A percentile compares a stretch with the other conserved stretches of the same genome.
phyloP scores from a whole-genome alignment of 2,888 invertebrate genomes.

The Monopis laevigella region DNA sequence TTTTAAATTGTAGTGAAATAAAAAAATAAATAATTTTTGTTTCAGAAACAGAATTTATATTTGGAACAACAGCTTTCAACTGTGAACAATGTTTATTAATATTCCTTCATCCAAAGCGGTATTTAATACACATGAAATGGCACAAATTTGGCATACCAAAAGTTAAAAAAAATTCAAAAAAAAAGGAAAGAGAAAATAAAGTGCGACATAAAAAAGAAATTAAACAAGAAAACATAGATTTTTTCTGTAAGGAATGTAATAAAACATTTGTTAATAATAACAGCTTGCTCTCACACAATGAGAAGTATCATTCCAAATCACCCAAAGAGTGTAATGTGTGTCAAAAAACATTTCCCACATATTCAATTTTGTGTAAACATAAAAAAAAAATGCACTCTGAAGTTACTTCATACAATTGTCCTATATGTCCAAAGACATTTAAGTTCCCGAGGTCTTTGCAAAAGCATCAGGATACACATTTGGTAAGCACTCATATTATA shows the following conservation, averaged over 20 bases:
- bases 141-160: constrained; percentile 45
- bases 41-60: constrained; percentile 10
- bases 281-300: constrained; percentile 45
- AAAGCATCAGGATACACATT: constrained; percentile 52
- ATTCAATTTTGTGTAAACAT: constrained; percentile 36
- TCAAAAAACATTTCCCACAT: background rate
- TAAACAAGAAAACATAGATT: constrained; percentile 21
- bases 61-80: constrained; percentile 26
- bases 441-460: constrained; percentile 51
- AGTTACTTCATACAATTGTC: constrained; percentile 37
- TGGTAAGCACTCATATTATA: constrained; percentile 30
- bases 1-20: no score
- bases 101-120: constrained; percentile 45
- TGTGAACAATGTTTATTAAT: constrained; percentile 42
- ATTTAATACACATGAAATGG: constrained; percentile 53
- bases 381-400: constrained; percentile 29
- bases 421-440: constrained; percentile 48
- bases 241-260: constrained; percentile 45
- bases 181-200: constrained; percentile 22
- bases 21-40: background rate
- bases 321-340: constrained; percentile 18
- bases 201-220: constrained; percentile 24
- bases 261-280: constrained; percentile 36
- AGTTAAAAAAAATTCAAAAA: constrained; percentile 28
- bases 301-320: constrained; percentile 27